These are phyloP conservation scores for Pycnomerus fuliginosus DNA, from an alignment of 2,888 invertebrate species.

Conservation along the genomic window DNA sequence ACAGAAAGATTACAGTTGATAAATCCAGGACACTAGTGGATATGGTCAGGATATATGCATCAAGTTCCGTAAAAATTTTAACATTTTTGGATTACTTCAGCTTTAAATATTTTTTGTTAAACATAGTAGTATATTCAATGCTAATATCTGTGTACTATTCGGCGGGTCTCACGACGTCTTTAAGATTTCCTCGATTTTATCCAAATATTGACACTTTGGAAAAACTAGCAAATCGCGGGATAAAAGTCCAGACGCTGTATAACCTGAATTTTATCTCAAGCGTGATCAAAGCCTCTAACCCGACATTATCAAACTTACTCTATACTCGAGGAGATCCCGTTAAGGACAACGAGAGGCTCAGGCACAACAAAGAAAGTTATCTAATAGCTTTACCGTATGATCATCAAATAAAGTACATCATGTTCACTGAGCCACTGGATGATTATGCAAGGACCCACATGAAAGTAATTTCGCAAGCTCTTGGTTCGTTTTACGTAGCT, in stretches of 20 bases:
- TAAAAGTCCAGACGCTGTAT: neutral
- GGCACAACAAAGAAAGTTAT: neutral
- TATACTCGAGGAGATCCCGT: neutral
- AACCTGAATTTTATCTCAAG: slow-evolving; percentile 9
- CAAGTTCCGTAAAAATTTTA: too few relatives aligned
- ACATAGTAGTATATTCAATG: too few relatives aligned
- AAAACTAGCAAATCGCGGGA: slow-evolving; percentile 22
- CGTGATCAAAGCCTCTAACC: slow-evolving; percentile 5
- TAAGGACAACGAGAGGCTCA: slow-evolving; percentile 2
- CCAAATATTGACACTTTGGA: slow-evolving; percentile 25
- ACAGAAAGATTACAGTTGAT: too few relatives aligned
- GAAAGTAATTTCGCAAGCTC: slow-evolving; percentile 5
- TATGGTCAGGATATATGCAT: too few relatives aligned
- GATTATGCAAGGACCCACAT: slow-evolving; percentile 4
- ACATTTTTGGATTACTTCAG: too few relatives aligned
- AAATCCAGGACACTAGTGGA: too few relatives aligned
- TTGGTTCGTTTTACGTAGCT: slow-evolving; percentile 21
- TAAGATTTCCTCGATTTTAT: slow-evolving; percentile 29
- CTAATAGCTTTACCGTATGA: neutral
- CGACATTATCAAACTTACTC: slow-evolving; percentile 2
- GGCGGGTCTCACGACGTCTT: slow-evolving; percentile 27
- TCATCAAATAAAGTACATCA: slow-evolving; percentile 2
- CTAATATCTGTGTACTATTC: slow-evolving; percentile 28
- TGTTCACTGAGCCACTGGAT: slow-evolving; percentile 5
- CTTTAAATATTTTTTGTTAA: too few relatives aligned